These are phyloP conservation scores for Sycophila texana DNA, from an alignment of 2,888 invertebrate genomes.

Conservation along the genomic window DNA sequence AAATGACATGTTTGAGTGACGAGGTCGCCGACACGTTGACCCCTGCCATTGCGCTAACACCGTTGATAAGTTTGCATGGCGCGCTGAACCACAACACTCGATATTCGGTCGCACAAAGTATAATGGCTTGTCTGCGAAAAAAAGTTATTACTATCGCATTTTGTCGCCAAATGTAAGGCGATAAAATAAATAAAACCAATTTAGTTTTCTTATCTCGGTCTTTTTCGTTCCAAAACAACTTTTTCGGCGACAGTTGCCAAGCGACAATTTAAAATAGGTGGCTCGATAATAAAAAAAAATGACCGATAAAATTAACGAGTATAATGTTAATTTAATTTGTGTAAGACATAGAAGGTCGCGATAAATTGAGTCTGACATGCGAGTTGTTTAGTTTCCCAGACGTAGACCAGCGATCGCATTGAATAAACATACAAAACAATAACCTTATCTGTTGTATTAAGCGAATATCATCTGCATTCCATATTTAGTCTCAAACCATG, in stretches of 20 bases:
- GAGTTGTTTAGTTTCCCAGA: slow-evolving; percentile 11
- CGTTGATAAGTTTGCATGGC: slow-evolving; percentile 34
- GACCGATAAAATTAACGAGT: slow-evolving; percentile 29
- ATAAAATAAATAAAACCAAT: background rate
- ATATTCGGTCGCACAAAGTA: slow-evolving; percentile 28
- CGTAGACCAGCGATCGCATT: slow-evolving; percentile 1
- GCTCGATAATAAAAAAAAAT: background rate
- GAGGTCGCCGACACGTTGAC: slow-evolving; percentile 46
- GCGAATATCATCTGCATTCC: slow-evolving; percentile 1
- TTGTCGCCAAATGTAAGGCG: slow-evolving; percentile 37
- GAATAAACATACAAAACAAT: slow-evolving; percentile 7
- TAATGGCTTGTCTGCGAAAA: slow-evolving; percentile 2
- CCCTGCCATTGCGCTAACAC: slow-evolving; percentile 37
- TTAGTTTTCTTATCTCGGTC: slow-evolving; percentile 10
- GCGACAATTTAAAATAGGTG: background rate
- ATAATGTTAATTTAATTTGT: slow-evolving; percentile 27
- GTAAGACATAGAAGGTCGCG: slow-evolving; percentile 21
- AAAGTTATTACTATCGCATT: slow-evolving; percentile 27
- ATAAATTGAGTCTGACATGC: slow-evolving; percentile 1
- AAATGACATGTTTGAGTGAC: slow-evolving; percentile 47
- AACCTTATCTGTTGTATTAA: background rate
- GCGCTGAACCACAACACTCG: background rate
- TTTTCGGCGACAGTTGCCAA: slow-evolving; percentile 17
- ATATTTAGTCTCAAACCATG: slow-evolving; percentile 20
- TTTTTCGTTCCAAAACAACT: slow-evolving; percentile 20